Evolutionary conservation across 2,888 invertebrate species (phyloP).

Genomic region (Notocelia uddmanniana): DNA sequence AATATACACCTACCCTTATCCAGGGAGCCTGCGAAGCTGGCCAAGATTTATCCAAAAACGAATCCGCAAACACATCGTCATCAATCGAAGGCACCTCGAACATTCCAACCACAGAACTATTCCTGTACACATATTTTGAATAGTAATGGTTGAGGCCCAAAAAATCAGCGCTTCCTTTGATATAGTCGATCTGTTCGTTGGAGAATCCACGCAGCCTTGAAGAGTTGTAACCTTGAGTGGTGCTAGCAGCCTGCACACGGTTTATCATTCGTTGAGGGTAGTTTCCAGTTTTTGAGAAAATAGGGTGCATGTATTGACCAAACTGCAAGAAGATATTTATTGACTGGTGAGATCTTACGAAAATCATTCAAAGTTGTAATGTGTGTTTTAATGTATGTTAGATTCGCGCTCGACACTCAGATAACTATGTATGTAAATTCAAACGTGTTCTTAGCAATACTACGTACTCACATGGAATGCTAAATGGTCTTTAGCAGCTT

Average conservation of each 20-base stretch:
- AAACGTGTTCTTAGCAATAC: too few relatives aligned
- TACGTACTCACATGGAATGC: constrained; percentile 46
- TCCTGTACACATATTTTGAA: constrained; percentile 38
- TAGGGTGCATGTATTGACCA: constrained; percentile 35
- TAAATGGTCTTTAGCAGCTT: constrained; percentile 45
- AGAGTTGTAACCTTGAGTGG: constrained; percentile 35
- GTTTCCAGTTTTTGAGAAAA: constrained; percentile 45
- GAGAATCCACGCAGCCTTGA: constrained; percentile 44
- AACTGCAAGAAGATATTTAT: constrained; percentile 23
- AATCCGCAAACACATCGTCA: constrained; percentile 18
- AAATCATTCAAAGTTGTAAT: too few relatives aligned
- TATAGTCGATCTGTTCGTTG: constrained; percentile 40
- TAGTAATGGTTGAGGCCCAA: constrained; percentile 45
- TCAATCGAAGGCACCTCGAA: constrained; percentile 27
- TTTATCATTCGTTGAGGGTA: constrained; percentile 42
- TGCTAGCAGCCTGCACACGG: constrained; percentile 36
- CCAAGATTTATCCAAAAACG: constrained; percentile 21
- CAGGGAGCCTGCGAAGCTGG: constrained; percentile 9
- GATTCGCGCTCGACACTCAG: too few relatives aligned
- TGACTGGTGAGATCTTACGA: too few relatives aligned
- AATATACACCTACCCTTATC: constrained; percentile 28
- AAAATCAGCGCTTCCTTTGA: constrained; percentile 45
- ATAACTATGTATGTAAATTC: too few relatives aligned
- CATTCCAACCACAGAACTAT: constrained; percentile 34
- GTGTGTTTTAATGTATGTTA: too few relatives aligned